phyloP scores from a whole-genome alignment of 2,888 invertebrate genomes.

The Danaus chrysippus region DNA sequence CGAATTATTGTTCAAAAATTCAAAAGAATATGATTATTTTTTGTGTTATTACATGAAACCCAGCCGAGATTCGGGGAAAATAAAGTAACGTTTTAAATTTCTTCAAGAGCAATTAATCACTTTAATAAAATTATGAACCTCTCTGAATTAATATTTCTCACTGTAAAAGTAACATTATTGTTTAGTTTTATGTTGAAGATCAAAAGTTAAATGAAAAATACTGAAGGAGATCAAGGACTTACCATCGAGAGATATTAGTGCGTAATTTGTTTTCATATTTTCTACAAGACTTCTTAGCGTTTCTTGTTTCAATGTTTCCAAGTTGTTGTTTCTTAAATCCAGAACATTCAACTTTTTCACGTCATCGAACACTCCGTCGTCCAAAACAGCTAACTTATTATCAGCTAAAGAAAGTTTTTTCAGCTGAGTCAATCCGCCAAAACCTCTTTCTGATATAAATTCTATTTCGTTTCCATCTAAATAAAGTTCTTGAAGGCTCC shows the following conservation, averaged over 20 bases:
- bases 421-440: conserved; percentile 86
- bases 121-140: no score
- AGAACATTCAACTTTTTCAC: conserved; percentile 85
- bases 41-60: no score
- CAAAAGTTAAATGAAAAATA: conserved; percentile 32
- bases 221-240: conserved; percentile 62
- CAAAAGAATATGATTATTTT: no score
- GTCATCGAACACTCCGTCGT: conserved; percentile 84
- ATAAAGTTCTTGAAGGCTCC: conserved; percentile 84
- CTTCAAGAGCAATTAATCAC: no score
- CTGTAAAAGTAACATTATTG: no score
- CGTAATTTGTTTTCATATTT: conserved; percentile 84
- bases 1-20: no score
- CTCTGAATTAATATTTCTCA: no score
- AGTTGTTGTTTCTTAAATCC: conserved; percentile 87
- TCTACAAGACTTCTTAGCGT: conserved; percentile 85
- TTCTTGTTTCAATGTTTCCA: conserved; percentile 86
- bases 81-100: no score
- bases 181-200: conserved; percentile 6
- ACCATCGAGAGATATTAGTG: conserved; percentile 88
- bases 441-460: conserved; percentile 87
- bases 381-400: conserved; percentile 85
- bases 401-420: conserved; percentile 85
- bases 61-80: no score
- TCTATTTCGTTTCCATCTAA: conserved; percentile 85